Evolutionary conservation across 2,888 invertebrate species (phyloP).

Genomic region (Minunthozetes semirufus): DNA sequence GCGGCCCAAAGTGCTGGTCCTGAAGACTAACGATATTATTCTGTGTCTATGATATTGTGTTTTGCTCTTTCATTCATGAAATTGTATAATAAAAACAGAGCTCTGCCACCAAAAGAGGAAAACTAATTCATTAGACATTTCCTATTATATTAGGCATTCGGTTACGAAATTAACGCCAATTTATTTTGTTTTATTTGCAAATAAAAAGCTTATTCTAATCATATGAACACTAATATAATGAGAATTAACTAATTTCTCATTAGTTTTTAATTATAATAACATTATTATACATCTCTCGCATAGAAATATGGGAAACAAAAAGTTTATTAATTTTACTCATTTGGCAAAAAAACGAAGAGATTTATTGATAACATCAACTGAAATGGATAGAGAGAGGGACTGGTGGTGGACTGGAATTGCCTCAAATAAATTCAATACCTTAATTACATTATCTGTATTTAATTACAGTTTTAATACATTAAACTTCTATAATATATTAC

Average conservation of each 20-base stretch:
- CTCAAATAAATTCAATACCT: background rate
- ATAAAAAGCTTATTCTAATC: background rate
- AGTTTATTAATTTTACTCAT: slow-evolving; percentile 3
- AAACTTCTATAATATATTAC: background rate
- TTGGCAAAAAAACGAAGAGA: background rate
- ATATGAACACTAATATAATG: background rate
- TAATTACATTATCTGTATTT: slow-evolving; percentile 26
- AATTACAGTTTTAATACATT: slow-evolving; percentile 5
- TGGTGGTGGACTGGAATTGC: background rate
- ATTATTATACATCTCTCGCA: slow-evolving; percentile 9
- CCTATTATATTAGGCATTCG: background rate
- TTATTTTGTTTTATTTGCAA: background rate
- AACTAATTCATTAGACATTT: slow-evolving; percentile 14
- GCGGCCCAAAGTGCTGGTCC: background rate
- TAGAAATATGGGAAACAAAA: background rate
- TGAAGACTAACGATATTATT: background rate
- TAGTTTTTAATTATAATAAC: slow-evolving; percentile 23
- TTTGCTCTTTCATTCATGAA: slow-evolving; percentile 26
- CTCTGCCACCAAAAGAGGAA: too few species aligned
- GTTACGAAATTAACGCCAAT: background rate
- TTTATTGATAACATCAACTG: slow-evolving; percentile 6
- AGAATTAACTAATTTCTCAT: slow-evolving; percentile 13
- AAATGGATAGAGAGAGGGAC: background rate
- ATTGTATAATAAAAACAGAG: slow-evolving; percentile 24
- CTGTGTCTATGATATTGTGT: background rate